Conservation (phyloP, 2,797 vertebrate species). For the Muscicapa striata region DNA sequence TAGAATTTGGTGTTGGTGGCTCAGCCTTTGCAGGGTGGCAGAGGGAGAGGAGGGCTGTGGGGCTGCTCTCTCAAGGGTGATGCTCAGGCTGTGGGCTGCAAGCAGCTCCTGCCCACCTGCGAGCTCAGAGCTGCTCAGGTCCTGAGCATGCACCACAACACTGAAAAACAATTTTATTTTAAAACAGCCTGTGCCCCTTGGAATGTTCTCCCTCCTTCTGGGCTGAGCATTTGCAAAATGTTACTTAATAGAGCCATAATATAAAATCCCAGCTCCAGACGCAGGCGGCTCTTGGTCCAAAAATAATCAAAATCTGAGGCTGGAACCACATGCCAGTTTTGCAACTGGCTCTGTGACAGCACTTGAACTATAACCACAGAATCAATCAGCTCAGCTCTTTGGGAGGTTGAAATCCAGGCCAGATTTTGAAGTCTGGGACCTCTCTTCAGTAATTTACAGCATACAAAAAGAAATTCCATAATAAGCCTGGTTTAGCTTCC, state of each 20-base stretch:
- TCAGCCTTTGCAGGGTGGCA: not conserved
- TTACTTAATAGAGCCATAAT: constrained; percentile 58
- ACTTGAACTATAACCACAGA: constrained; percentile 56
- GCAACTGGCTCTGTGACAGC: constrained; percentile 54
- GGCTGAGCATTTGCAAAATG: constrained; percentile 6
- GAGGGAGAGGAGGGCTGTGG: not conserved
- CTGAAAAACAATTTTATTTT: not conserved
- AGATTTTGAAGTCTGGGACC: constrained; percentile 52
- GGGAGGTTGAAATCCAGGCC: constrained; percentile 59
- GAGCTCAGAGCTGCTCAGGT: not conserved
- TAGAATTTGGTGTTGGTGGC: not conserved
- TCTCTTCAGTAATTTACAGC: constrained; percentile 44
- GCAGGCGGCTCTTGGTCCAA: not conserved
- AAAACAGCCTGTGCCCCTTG: not conserved
- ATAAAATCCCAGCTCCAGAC: constrained; percentile 46
- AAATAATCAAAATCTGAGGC: constrained; percentile 49
- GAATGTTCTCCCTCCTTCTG: constrained; percentile 11
- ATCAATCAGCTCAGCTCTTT: constrained; percentile 44
- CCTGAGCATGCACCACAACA: not conserved
- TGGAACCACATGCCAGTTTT: constrained; percentile 50
- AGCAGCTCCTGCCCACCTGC: not conserved
- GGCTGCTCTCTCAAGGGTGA: not conserved
- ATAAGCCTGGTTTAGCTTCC: constrained; percentile 40
- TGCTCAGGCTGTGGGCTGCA: not conserved
- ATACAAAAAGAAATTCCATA: constrained; percentile 34